Base-by-base conservation (phyloP, 2,888 invertebrate species). In the Ganaspis brasiliensis region DNA sequence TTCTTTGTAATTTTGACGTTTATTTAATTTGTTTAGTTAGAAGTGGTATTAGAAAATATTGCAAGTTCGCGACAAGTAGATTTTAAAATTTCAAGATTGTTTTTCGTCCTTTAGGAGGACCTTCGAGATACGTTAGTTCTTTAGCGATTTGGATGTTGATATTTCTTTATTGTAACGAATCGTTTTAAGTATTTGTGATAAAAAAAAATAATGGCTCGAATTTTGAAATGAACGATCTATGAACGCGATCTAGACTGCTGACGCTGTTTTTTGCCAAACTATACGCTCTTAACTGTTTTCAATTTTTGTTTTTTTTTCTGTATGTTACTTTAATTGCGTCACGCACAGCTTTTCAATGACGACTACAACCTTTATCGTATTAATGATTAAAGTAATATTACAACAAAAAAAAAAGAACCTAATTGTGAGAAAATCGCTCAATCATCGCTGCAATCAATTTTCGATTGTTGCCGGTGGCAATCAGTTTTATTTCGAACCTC, bases 171-270 rank as follows among this genome's bases (percentile, higher is more conserved):
- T 45, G 67, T 67, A 67, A 45, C 45, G 67, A 67, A 45, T 67
- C 67, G 21, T 14, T 40, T 40, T 40, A 67, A 67, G 63, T 67
- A 67, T 67, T 40, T 67, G 67, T 67, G 67, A 67, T 67, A 67
- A n/a, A n/a, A n/a, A n/a, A n/a, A n/a, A n/a, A 67, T 67, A 67
- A 67, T 67, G 67, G 67, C 67, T 67, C 67, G 67, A 67, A 67
- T 67, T 67, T 67, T 2, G 6, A 6, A 31, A 4, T 6, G 31
- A 40, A n/a, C 56, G 55, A 55, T 55, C 19, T 19, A 55, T 55
- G 55, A 10, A 55, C 55, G 55, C 6, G 21, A 55, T 55, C 21
- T 12, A 56, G 56, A 56, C 56, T 56, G 56, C 56, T 24, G 56
- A 12, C 56, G 56, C 24, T 56, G 24, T 8, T 56, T 40, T 45